These are phyloP conservation scores for Elymnias hypermnestra DNA, from an alignment of 1,140 invertebrate genomes.

Conservation along the genomic window DNA sequence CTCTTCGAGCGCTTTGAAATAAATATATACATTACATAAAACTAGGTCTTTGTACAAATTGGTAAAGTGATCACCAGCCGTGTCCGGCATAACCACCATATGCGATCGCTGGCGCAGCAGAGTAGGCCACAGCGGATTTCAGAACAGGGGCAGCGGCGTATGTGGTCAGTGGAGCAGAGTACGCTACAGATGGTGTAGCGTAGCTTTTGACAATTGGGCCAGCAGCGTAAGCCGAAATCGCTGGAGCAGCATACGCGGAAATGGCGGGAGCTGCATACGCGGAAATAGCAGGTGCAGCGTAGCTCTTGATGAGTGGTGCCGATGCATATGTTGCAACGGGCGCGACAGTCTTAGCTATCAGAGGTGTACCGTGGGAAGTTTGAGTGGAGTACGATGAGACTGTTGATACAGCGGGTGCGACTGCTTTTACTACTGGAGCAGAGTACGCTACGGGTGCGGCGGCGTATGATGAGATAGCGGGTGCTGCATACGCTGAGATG, in stretches of 20 bases:
- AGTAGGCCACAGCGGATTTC: conserved; percentile 33
- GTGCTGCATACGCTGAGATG: conserved; percentile 32
- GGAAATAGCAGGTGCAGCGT: conserved; percentile 22
- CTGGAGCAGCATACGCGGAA: conserved; percentile 3
- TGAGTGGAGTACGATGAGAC: conserved; percentile 52
- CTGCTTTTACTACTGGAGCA: conserved; percentile 39
- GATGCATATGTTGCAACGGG: conserved; percentile 23
- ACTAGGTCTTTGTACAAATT: conserved; percentile 32
- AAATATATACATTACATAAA: conserved; percentile 40
- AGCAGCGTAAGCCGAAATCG: background rate
- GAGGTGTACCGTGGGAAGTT: conserved; percentile 44
- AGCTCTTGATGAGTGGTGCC: conserved; percentile 19
- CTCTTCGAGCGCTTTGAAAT: too few relatives aligned
- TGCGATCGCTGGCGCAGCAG: conserved; percentile 32
- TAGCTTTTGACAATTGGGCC: too few relatives aligned
- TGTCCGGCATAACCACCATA: conserved; percentile 33
- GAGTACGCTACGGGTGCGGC: conserved; percentile 34
- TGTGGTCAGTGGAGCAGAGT: conserved; percentile 10
- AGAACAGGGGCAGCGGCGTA: conserved; percentile 29
- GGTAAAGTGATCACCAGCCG: conserved; percentile 42
- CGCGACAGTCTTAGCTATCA: conserved; percentile 40
- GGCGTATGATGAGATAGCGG: conserved; percentile 31
- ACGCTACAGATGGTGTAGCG: conserved; percentile 9
- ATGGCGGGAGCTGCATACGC: conserved; percentile 5
- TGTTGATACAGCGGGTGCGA: conserved; percentile 52